Conservation (phyloP, 2,797 vertebrate species). For the Karalla daura region DNA sequence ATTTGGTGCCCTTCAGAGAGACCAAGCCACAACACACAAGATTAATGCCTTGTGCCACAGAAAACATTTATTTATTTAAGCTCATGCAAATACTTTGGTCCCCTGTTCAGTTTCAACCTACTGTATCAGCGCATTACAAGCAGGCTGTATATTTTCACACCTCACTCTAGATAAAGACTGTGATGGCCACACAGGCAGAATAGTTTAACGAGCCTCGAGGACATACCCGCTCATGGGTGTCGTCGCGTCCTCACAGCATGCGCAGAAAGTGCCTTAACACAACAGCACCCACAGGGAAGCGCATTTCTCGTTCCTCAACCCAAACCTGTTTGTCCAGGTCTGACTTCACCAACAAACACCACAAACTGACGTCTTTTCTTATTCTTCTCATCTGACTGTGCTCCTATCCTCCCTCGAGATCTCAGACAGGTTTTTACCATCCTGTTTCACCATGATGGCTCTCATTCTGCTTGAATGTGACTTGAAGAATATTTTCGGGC, state of each 20-base stretch:
- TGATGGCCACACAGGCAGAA: constrained; percentile 8
- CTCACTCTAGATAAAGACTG: neutral
- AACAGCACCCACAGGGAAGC: constrained; percentile 40
- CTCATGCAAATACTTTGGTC: neutral
- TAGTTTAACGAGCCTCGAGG: constrained; percentile 14
- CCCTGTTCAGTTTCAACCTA: neutral
- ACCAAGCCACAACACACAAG: neutral
- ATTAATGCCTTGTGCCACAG: constrained; percentile 27
- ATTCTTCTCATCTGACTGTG: constrained; percentile 7
- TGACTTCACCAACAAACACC: constrained; percentile 18
- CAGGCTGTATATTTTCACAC: neutral
- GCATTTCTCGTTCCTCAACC: constrained; percentile 79
- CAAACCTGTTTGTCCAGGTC: constrained; percentile 83
- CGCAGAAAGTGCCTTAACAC: constrained; percentile 15
- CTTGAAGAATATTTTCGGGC: neutral
- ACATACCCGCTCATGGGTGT: constrained; percentile 63
- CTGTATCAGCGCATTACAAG: neutral
- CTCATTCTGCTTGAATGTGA: neutral
- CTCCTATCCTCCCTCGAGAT: neutral
- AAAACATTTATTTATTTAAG: constrained; percentile 27
- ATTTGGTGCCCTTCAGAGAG: neutral
- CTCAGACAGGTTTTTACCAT: neutral
- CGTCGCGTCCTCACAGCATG: constrained; percentile 32
- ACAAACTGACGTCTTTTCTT: constrained; percentile 35
- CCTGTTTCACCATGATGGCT: neutral